A percentile compares a stretch with the other conserved stretches of the same genome.
These are phyloP conservation scores for Apodemus speciosus DNA, from an alignment of 2,113 vertebrate genomes.

Conservation along the genomic window DNA sequence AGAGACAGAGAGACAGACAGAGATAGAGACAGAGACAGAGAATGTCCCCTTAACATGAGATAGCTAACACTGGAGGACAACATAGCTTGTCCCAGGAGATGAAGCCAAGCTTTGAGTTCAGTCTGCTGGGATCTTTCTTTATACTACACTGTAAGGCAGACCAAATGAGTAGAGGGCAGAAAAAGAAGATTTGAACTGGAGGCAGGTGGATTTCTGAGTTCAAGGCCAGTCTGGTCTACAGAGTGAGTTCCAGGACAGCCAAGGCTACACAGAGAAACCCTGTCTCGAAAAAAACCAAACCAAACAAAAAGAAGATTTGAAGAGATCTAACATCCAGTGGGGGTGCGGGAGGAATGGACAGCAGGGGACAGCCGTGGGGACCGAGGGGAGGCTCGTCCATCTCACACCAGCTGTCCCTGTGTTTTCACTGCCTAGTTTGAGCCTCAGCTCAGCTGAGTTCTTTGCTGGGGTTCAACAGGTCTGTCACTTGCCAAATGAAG, in stretches of 20 bases:
- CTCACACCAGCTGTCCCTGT: neutral
- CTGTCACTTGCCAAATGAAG: neutral
- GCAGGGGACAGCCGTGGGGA: neutral
- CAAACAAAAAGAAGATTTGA: neutral
- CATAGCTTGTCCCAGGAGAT: neutral
- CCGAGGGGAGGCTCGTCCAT: neutral
- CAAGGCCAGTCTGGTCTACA: too few relatives aligned
- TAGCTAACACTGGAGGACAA: neutral
- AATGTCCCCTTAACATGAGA: neutral
- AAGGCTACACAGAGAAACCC: too few relatives aligned
- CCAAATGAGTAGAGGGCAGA: slow-evolving; percentile 9
- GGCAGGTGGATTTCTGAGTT: too few relatives aligned
- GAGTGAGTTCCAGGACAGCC: too few relatives aligned
- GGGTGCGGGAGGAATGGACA: neutral
- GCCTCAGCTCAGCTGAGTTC: neutral
- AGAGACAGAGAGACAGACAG: neutral
- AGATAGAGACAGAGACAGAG: neutral
- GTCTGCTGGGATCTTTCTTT: neutral
- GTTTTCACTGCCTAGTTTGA: neutral
- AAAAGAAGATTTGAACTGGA: neutral
- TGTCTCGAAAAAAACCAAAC: too few relatives aligned
- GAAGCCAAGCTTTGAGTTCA: neutral
- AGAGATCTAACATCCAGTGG: neutral
- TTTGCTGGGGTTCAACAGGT: neutral
- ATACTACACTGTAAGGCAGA: neutral